Evolutionary conservation across 2,797 vertebrate genomes (phyloP), one percentile per base, ranked within the genome.

Genomic region (Gallinago solitaria): DNA sequence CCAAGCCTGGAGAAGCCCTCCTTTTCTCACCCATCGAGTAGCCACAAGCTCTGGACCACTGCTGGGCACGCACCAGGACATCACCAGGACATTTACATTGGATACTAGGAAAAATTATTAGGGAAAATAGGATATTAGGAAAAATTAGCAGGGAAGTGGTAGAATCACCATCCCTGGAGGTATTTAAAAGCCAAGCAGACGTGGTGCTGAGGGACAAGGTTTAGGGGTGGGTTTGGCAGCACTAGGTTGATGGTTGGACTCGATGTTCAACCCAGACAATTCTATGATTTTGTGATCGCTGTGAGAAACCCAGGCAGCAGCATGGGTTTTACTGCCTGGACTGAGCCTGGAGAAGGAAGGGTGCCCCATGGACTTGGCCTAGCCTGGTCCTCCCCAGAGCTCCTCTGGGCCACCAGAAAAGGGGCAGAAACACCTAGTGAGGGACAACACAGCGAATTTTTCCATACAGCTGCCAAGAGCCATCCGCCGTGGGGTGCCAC

Each of bases 31-130:
- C n/a, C 41, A n/a, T 16, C 24, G 7, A 14, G 71, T 1, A 60
- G 37, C 32, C 74, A 35, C 0, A 3, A 74, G 37, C 79, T 54
- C 61, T 20, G 48, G 32, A 41, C 6, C 0, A 0, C 0, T 6
- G 35, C 14, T 15, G 14, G 16, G 33, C 33, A 57, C 1, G 1
- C 21, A 33, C 9, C 47, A 43, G 54, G 43, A 37, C 24, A 17
- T 21, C 37, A 19, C 51, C 28, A 30, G 16, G 27, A 53, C 28
- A 53, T 53, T 53, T 30, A 53, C 17, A 53, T 53, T 12, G 51
- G 51, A 32, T 30, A 53, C 19, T 30, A 30, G 28, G 51, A 18
- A 18, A 18, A 30, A 30, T 30, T 43, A 43, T 8, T 7, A 43
- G 17, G 43, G 43, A 43, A 43, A 43, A 43, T 43, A 8, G 16